phyloP scores from a whole-genome alignment of 2,797 vertebrate species.

The Furcifer pardalis region DNA sequence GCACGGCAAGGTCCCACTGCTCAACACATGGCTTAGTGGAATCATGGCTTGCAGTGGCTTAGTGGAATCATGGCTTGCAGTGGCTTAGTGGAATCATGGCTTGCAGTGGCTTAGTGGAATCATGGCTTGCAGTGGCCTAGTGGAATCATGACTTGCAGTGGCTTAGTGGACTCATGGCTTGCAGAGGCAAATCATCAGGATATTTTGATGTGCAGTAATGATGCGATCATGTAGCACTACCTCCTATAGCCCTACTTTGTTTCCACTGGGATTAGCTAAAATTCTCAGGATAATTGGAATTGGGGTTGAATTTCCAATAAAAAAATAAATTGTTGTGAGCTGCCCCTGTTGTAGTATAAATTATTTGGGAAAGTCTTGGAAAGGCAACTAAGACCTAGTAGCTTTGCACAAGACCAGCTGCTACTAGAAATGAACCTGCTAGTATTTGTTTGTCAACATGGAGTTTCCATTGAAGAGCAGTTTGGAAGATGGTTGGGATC shows the following conservation, averaged over 20 bases:
- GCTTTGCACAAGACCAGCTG: background rate
- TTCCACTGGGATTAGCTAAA: background rate
- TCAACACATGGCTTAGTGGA: background rate
- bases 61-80: no score
- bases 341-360: background rate
- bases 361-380: background rate
- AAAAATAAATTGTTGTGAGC: background rate
- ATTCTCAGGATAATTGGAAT: background rate
- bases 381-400: background rate
- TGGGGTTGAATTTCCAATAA: background rate
- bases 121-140: no score
- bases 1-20: background rate
- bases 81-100: no score
- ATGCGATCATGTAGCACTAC: background rate
- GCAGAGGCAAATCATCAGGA: background rate
- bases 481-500: no score
- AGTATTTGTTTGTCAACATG: no score
- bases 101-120: no score
- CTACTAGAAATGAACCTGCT: no score
- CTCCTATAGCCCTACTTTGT: background rate
- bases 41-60: no score
- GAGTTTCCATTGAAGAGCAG: no score
- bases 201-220: background rate
- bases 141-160: no score
- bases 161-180: background rate